Conservation (phyloP, 2,113 vertebrate genomes). For the Sander lucioperca region DNA sequence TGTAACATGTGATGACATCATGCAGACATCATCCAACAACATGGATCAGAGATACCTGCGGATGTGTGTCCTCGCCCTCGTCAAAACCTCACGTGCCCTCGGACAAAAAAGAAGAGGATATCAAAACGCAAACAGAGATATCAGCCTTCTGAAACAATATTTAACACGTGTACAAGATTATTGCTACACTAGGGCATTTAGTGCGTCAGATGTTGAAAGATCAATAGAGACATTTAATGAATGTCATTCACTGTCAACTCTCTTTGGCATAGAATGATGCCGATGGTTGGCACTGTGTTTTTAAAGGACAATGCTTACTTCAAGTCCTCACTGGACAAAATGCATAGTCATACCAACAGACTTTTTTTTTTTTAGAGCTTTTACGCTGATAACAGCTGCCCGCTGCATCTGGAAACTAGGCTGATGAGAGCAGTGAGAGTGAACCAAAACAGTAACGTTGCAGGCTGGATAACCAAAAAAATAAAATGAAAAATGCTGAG, state of each 20-base stretch:
- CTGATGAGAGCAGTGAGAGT: neutral
- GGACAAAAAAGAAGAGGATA: neutral
- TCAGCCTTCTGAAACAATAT: neutral
- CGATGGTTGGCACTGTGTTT: neutral
- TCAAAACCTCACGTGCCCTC: slow-evolving; percentile 14
- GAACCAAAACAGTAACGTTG: neutral
- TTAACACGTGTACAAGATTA: neutral
- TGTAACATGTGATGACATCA: slow-evolving; percentile 60
- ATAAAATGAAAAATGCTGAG: neutral
- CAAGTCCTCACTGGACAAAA: neutral
- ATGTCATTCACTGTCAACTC: neutral
- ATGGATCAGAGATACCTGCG: slow-evolving; percentile 36
- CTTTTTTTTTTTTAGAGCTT: too few species aligned
- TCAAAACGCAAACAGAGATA: neutral
- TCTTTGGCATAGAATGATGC: neutral
- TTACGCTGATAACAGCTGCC: too few species aligned
- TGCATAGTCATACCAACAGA: neutral
- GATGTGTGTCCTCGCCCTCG: slow-evolving; percentile 26
- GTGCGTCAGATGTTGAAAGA: neutral
- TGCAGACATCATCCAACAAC: slow-evolving; percentile 38
- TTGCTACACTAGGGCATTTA: neutral
- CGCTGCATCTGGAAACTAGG: neutral
- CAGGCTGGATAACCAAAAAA: neutral
- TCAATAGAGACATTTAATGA: neutral
- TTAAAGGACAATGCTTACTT: neutral